phyloP scores from a whole-genome alignment of 2,888 invertebrate genomes.

The Morpho helenor region DNA sequence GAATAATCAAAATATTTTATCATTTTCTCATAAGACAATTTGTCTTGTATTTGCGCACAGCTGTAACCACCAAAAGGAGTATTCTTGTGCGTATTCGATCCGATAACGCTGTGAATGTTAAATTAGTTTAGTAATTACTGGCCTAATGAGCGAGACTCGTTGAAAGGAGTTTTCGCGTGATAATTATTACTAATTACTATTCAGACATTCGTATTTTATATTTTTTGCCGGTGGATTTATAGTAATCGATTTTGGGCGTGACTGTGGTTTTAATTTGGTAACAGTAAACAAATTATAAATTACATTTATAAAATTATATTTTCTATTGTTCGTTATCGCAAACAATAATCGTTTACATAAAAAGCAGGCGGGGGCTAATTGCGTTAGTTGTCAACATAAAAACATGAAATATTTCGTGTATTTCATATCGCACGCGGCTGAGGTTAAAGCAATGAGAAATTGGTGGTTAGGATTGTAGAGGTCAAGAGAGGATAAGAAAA shows the following conservation, averaged over 20 bases:
- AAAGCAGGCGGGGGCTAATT: too few relatives aligned
- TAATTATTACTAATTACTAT: constrained; percentile 18
- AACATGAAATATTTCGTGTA: too few relatives aligned
- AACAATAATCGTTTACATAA: too few relatives aligned
- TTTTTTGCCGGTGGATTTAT: background rate
- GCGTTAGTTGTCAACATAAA: too few relatives aligned
- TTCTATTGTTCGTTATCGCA: too few relatives aligned
- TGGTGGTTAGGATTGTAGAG: too few relatives aligned
- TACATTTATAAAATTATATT: background rate
- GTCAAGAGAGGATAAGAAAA: too few relatives aligned
- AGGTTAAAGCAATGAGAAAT: too few relatives aligned
- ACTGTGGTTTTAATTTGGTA: background rate
- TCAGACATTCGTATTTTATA: constrained; percentile 7
- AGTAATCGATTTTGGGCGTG: background rate
- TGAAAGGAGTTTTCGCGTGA: constrained; percentile 17
- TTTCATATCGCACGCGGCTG: too few relatives aligned
- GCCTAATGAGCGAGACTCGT: constrained; percentile 21
- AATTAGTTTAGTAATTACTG: constrained; percentile 24
- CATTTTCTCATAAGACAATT: background rate
- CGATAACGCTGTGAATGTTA: constrained; percentile 22
- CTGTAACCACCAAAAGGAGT: constrained; percentile 29
- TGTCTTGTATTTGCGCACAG: constrained; percentile 47
- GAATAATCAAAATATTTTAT: too few relatives aligned
- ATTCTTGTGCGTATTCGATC: constrained; percentile 24
- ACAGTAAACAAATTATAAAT: too few relatives aligned